Base-by-base conservation (phyloP, 2,797 vertebrate genomes). In the Mus minutoides region DNA sequence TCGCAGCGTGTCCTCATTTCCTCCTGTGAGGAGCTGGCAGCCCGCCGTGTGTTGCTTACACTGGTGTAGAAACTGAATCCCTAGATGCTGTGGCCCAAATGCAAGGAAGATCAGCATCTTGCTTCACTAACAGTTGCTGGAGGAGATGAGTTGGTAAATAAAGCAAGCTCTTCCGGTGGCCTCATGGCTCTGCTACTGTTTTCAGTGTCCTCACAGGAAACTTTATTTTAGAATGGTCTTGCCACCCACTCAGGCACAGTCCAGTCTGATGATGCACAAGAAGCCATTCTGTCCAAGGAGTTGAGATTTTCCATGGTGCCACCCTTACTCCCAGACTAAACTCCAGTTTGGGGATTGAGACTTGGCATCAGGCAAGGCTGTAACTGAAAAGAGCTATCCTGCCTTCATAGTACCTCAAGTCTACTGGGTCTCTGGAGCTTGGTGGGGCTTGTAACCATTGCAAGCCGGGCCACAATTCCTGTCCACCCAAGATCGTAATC, bases 101-200 rank as follows among this genome's bases (percentile, higher is more conserved):
- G 0, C 17, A 0, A 73, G n/a, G 88, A 71, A 24, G 4, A 40
- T 31, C 8, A 58, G 90, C 7, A 8, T 19, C n/a, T 69, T 13
- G 3, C 67, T 43, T 86, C 80, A 40, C 0, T 2, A 37, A 0
- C 9, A 40, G 29, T 2, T 7, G 52, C 54, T 34, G 7, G 49
- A 49, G 46, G 78, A 85, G 29, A 40, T 3, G 49, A 62, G 26
- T 5, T 29, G n/a, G 0, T 0, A 13, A 21, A 80, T 49, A 54
- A 43, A 82, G 34, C 58, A 56, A 77, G n/a, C 31, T 84, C 31
- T 34, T 54, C n/a, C 43, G 0, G 0, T 0, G 17, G 52, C 76
- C 75, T 92, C 60, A 13, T 0, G 31, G 31, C 75, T 49, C 19
- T 26, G 17, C 17, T 46, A 3, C 3, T 0, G 0, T 62, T 54